Evolutionary conservation across 37 sponge, comb jelly and placozoan species (phyloP).

Genomic region (Haliclona indistincta): DNA sequence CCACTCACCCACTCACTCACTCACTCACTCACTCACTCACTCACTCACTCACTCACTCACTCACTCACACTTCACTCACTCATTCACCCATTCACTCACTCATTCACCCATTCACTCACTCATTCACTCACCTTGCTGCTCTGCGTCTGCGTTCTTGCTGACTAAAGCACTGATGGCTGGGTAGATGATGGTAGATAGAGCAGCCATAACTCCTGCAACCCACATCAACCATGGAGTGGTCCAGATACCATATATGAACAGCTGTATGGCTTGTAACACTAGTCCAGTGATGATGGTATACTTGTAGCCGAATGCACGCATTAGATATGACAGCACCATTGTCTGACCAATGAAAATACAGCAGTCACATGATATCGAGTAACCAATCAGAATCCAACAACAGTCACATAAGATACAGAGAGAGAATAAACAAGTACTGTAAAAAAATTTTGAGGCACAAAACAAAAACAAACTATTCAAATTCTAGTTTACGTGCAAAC

Average conservation of each 20-base stretch:
- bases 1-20: conserved; percentile 25
- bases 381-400: not conserved
- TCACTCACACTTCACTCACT: not conserved
- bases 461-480: not conserved
- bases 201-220: conserved; percentile 71
- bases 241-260: conserved; percentile 74
- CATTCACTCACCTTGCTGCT: conserved; percentile 73
- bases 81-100: not conserved
- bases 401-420: not conserved
- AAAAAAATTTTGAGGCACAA: no score
- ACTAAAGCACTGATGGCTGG: conserved; percentile 87
- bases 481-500: not conserved
- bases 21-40: not conserved
- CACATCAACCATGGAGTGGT: conserved; percentile 79
- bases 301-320: conserved; percentile 66
- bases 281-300: conserved; percentile 76
- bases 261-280: conserved; percentile 69
- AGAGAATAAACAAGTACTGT: not conserved
- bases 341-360: conserved; percentile 53
- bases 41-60: conserved; percentile 13
- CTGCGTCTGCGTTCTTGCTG: conserved; percentile 68
- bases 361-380: not conserved
- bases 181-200: conserved; percentile 77
- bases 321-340: conserved; percentile 42
- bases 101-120: not conserved